Percentiles rank a stretch among this genome's conserved stretches.
phyloP scores from a whole-genome alignment of 2,797 vertebrate species.

The Molossus molossus region DNA sequence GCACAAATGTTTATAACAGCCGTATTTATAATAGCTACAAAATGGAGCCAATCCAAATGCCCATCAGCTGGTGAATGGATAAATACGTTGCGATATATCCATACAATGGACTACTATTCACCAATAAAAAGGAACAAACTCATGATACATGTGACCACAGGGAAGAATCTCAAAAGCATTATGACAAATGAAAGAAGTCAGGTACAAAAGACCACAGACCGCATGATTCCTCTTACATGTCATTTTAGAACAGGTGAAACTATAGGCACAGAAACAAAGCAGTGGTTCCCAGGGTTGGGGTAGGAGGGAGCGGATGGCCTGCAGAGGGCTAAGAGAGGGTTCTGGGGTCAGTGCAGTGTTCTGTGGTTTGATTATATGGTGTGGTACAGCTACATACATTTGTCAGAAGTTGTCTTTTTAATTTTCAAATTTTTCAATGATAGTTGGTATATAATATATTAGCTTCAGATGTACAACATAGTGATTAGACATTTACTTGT shows the following conservation, averaged over 20 bases:
- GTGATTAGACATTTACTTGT: background rate
- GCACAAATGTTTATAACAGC: background rate
- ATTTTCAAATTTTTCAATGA: background rate
- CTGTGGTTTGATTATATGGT: background rate
- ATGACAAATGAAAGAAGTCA: background rate
- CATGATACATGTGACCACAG: background rate
- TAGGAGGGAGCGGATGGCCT: background rate
- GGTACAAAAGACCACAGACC: background rate
- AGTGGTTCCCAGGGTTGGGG: background rate
- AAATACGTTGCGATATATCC: background rate
- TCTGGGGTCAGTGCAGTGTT: background rate
- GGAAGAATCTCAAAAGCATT: background rate
- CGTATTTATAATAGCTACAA: background rate
- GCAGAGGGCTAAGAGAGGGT: background rate
- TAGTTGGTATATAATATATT: background rate
- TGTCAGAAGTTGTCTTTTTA: background rate
- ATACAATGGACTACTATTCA: background rate
- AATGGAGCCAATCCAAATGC: background rate
- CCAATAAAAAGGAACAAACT: background rate
- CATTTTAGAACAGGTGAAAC: background rate
- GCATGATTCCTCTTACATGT: background rate
- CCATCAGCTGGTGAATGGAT: background rate
- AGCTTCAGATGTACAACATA: background rate
- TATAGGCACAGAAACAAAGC: background rate
- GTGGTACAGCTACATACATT: background rate